A percentile compares a stretch with the other conserved stretches of the same genome.
These are phyloP conservation scores for Potamarius usumacintae DNA, from an alignment of 2,113 vertebrate species.

Conservation along the genomic window DNA sequence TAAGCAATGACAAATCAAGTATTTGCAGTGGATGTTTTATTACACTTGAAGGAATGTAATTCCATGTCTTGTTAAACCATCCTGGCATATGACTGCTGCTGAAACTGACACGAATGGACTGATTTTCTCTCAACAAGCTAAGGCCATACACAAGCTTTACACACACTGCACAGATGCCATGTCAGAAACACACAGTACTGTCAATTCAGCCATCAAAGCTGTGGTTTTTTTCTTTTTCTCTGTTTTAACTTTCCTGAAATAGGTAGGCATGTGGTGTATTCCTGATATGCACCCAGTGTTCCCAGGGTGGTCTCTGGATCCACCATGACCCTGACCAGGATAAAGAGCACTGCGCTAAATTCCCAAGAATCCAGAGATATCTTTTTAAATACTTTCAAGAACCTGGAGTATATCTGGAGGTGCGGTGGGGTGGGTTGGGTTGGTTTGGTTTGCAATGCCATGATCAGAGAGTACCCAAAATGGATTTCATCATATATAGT, in stretches of 20 bases:
- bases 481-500: no score
- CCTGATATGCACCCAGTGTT: not conserved
- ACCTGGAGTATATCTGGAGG: no score
- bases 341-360: not conserved
- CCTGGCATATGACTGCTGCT: not conserved
- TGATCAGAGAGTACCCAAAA: no score
- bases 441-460: no score
- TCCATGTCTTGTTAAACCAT: slow-evolving; percentile 11
- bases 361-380: no score
- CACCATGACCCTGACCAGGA: not conserved
- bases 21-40: slow-evolving; percentile 5
- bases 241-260: not conserved
- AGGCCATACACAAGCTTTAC: not conserved
- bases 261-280: not conserved
- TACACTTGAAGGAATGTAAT: not conserved
- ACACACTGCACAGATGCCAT: not conserved
- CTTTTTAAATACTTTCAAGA: no score
- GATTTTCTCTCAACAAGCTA: not conserved
- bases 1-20: slow-evolving; percentile 12
- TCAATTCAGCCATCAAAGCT: not conserved
- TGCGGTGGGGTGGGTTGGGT: no score
- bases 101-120: slow-evolving; percentile 8
- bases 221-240: not conserved
- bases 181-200: not conserved
- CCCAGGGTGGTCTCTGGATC: not conserved